Conservation (phyloP, 2,888 invertebrate genomes). For the Andrena dorsata region DNA sequence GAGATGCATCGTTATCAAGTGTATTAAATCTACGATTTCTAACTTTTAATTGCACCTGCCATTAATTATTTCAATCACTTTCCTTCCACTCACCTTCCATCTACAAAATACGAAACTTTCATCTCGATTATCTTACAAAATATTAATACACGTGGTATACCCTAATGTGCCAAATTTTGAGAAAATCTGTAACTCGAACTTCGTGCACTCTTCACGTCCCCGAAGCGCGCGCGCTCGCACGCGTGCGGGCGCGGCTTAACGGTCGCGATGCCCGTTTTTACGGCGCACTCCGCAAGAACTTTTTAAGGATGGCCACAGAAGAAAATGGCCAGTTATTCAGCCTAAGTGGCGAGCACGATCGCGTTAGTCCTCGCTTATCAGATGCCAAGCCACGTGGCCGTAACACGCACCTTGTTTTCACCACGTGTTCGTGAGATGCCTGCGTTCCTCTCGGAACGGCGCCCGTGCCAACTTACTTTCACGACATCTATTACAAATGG, state of each 20-base stretch:
- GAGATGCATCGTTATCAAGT: too few relatives aligned
- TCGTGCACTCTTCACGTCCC: too few relatives aligned
- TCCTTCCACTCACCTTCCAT: too few relatives aligned
- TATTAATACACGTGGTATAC: too few relatives aligned
- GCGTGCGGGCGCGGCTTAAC: neutral
- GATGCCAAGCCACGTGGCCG: slow-evolving; percentile 75
- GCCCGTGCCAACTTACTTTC: slow-evolving; percentile 66
- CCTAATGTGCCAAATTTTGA: too few relatives aligned
- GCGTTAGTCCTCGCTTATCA: slow-evolving; percentile 73
- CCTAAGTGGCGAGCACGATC: slow-evolving; percentile 71
- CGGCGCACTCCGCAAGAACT: neutral
- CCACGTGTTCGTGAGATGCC: slow-evolving; percentile 66
- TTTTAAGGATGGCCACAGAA: slow-evolving; percentile 44
- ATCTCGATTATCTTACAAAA: too few relatives aligned
- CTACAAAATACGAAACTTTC: too few relatives aligned
- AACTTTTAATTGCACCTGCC: too few relatives aligned
- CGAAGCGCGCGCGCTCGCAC: too few relatives aligned
- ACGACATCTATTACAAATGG: slow-evolving; percentile 68
- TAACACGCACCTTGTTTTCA: slow-evolving; percentile 75
- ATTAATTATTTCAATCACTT: too few relatives aligned
- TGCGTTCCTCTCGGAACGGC: slow-evolving; percentile 28
- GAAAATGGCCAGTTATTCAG: slow-evolving; percentile 56
- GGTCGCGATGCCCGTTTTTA: neutral
- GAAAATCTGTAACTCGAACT: too few relatives aligned
- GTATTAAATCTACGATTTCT: too few relatives aligned